Percentiles rank a stretch among this genome's conserved stretches.
These are phyloP conservation scores for Druon quercuslanigerum DNA, from an alignment of 1,140 invertebrate genomes.

Conservation along the genomic window DNA sequence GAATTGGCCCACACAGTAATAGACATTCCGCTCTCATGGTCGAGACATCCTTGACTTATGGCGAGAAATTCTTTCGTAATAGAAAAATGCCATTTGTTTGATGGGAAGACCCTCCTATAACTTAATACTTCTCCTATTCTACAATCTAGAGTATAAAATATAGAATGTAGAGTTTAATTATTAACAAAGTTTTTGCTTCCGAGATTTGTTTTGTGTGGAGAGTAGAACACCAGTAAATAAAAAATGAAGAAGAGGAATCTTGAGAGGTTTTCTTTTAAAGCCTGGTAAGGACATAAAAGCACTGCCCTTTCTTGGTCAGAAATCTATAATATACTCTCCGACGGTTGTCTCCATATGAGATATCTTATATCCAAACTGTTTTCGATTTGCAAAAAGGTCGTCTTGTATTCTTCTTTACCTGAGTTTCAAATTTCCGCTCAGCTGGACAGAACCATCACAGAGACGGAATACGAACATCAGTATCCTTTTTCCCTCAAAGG, in stretches of 20 bases:
- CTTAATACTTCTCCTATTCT: not conserved
- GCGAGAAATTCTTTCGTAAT: conserved; percentile 35
- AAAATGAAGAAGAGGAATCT: too few relatives aligned
- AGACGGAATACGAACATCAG: conserved; percentile 43
- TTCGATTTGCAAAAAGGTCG: not conserved
- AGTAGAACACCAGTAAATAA: too few relatives aligned
- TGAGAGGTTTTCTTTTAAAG: too few relatives aligned
- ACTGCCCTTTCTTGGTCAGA: too few relatives aligned
- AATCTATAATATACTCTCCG: too few relatives aligned
- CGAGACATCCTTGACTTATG: not conserved
- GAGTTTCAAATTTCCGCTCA: conserved; percentile 71
- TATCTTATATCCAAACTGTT: conserved; percentile 41
- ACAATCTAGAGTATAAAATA: too few relatives aligned
- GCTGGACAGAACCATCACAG: conserved; percentile 52
- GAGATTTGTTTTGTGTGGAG: too few relatives aligned
- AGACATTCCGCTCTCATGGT: not conserved
- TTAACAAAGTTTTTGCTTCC: too few relatives aligned
- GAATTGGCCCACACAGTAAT: conserved; percentile 9
- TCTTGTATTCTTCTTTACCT: conserved; percentile 39
- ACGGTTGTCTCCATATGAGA: too few relatives aligned
- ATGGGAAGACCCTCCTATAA: not conserved
- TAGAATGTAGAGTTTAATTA: too few relatives aligned
- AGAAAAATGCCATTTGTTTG: conserved; percentile 34
- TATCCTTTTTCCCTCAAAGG: conserved; percentile 66
- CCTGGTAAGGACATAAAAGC: too few relatives aligned